Evolutionary conservation across 30 jellyfish, hydroid and myxozoan species (phyloP).

Genomic region (Aurelia sp.): DNA sequence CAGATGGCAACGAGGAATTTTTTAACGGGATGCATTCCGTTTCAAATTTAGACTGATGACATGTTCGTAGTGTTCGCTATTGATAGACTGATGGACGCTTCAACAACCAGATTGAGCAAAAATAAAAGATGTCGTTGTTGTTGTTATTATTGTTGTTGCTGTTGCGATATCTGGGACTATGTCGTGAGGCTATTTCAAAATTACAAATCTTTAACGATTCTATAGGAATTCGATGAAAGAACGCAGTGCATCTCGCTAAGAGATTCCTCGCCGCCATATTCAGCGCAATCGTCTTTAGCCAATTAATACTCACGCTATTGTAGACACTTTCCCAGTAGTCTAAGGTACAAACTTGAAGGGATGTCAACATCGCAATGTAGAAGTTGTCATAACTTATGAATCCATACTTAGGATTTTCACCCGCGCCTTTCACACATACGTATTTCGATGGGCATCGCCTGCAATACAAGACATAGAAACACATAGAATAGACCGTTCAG

Average conservation of each 20-base stretch:
- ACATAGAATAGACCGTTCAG: background rate
- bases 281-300: background rate
- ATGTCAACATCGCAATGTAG: conserved; percentile 84
- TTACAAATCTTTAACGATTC: too few relatives aligned
- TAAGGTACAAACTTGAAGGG: conserved; percentile 96
- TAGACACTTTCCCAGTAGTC: conserved; percentile 97
- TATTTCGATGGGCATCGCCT: conserved; percentile 85
- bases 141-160: too few relatives aligned
- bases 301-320: conserved; percentile 83
- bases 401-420: conserved; percentile 81
- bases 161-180: too few relatives aligned
- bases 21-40: too few relatives aligned
- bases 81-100: too few relatives aligned
- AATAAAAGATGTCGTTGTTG: too few relatives aligned
- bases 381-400: conserved; percentile 86
- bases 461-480: background rate
- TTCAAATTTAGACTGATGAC: too few relatives aligned
- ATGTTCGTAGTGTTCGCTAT: too few relatives aligned
- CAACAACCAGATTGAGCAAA: too few relatives aligned
- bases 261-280: too few relatives aligned
- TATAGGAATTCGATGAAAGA: background rate
- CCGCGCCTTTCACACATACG: conserved; percentile 85
- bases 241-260: background rate
- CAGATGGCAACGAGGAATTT: too few relatives aligned
- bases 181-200: too few relatives aligned